Percentiles rank a stretch among this genome's conserved stretches.
These are phyloP conservation scores for Ephialtes manifestator DNA, from an alignment of 2,888 invertebrate genomes.

Conservation along the genomic window DNA sequence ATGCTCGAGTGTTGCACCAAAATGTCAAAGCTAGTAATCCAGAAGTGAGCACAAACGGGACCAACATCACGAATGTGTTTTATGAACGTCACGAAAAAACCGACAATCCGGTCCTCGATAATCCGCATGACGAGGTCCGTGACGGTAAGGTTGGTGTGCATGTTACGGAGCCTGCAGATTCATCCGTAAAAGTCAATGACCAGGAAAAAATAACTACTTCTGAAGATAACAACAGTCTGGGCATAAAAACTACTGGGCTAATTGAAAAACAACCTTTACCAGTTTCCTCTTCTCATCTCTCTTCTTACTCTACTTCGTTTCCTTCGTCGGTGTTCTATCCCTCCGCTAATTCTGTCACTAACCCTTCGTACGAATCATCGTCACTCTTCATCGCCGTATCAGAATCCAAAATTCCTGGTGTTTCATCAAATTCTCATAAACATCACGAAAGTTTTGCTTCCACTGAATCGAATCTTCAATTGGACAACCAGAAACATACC, in stretches of 20 bases:
- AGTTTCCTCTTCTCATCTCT: slow-evolving; percentile 77
- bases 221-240: slow-evolving; percentile 51
- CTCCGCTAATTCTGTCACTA: slow-evolving; percentile 36
- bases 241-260: slow-evolving; percentile 28
- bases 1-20: slow-evolving; percentile 85
- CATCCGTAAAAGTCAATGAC: slow-evolving; percentile 38
- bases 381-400: neutral
- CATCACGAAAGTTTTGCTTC: neutral
- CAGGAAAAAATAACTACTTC: slow-evolving; percentile 31
- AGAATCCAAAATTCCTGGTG: neutral
- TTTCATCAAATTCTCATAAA: slow-evolving; percentile 11
- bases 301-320: slow-evolving; percentile 74
- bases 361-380: slow-evolving; percentile 11
- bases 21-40: slow-evolving; percentile 56
- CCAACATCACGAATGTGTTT: slow-evolving; percentile 46
- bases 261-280: slow-evolving; percentile 37
- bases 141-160: slow-evolving; percentile 64
- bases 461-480: neutral
- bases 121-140: slow-evolving; percentile 58
- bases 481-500: neutral
- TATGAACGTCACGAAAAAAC: neutral
- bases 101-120: slow-evolving; percentile 38
- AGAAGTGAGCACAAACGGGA: slow-evolving; percentile 14
- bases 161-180: slow-evolving; percentile 55
- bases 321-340: slow-evolving; percentile 42